Evolutionary conservation across 2,888 invertebrate species (phyloP), one percentile per base, ranked within the genome.

Genomic region (Morpho deidamia): DNA sequence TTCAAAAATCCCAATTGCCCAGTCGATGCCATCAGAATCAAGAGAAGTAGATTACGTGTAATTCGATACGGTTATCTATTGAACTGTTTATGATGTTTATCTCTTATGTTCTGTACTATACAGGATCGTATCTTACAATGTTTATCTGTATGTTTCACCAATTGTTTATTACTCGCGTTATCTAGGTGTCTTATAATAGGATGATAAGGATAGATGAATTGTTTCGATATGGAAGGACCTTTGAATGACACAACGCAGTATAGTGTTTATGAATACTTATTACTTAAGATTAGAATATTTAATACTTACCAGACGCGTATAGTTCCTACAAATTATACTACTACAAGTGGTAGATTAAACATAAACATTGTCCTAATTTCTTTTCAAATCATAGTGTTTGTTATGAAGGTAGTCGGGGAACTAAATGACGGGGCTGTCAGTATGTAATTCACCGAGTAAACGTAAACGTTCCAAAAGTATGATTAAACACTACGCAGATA

Each of bases 21-120:
- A 7, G 12, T 11, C 11, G 37, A 38, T 14, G n/a, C 32, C n/a
- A 51, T 46, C 33, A 43, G 51, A 64, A 62, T 47, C 51, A 49
- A 58, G 55, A 62, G 56, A 58, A 59, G 60, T 48, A 59, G 57
- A 66, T 70, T 64, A 61, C 23, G 23, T 68, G 72, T 76, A 78
- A 81, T 70, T 70, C 66, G 65, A 67, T 67, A 69, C 55, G 59
- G 54, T 57, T 61, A 60, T 59, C 62, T 57, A 56, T 61, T 65
- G 59, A 60, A 57, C 56, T 56, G 56, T 59, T 66, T 65, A 59
- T 60, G 64, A 67, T 66, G 49, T 52, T 62, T 64, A 67, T 66
- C 65, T 54, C 10, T 50, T 34, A 48, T 58, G 53, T 63, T 59
- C 51, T 60, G 54, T 62, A 57, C 53, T 45, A 55, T 48, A 48